Conservation (phyloP, 2,113 vertebrate genomes). For the Morone chrysops region DNA sequence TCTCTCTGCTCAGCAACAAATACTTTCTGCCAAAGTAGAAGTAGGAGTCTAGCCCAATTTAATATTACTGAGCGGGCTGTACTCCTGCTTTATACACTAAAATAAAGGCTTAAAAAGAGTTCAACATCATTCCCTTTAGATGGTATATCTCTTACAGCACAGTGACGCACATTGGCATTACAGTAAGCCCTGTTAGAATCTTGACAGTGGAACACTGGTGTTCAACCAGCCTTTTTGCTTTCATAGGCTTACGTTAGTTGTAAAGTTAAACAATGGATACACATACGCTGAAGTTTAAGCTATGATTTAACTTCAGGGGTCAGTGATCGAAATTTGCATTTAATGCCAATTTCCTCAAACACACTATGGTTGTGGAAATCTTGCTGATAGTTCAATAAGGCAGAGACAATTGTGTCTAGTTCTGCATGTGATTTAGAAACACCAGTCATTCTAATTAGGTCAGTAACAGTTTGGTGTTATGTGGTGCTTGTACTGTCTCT, state of each 20-base stretch:
- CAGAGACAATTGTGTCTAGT: not conserved
- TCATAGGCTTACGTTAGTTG: not conserved
- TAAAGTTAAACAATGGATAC: not conserved
- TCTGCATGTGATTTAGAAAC: not conserved
- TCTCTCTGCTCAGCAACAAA: not conserved
- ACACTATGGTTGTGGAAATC: not conserved
- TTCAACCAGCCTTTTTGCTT: not conserved
- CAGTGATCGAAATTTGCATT: not conserved
- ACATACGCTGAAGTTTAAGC: not conserved
- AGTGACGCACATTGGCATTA: constrained; percentile 5
- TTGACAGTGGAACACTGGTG: not conserved
- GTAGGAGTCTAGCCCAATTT: not conserved
- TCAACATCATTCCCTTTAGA: constrained; percentile 11
- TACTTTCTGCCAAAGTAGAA: not conserved
- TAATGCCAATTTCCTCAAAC: not conserved
- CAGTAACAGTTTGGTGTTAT: constrained; percentile 7
- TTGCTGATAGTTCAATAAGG: not conserved
- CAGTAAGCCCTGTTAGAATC: constrained; percentile 9
- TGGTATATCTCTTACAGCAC: not conserved
- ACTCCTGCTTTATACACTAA: not conserved
- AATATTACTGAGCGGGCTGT: not conserved
- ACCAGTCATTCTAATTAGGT: constrained; percentile 24
- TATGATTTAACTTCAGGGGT: not conserved
- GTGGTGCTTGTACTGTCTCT: constrained; percentile 15
- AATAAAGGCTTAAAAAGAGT: constrained; percentile 22